Evolutionary conservation across 1,140 invertebrate genomes (phyloP), one percentile per base, ranked within the genome.

Genomic region (Hycleus phaleratus): DNA sequence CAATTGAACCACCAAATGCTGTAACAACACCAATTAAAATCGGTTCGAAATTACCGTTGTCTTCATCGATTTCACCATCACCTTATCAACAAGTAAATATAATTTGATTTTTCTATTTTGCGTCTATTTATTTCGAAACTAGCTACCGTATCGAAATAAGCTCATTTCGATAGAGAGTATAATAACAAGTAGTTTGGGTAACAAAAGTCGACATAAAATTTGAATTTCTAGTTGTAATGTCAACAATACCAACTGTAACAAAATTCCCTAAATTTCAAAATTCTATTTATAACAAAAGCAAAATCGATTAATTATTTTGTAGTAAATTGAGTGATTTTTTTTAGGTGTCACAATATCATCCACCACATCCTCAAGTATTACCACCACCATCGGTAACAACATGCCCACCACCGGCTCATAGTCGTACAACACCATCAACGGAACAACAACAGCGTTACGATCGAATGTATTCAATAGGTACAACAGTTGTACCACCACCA

Each of bases 51-150:
- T 66, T 66, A 26, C 65, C 65, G 6, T 51, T 72, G 18, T 61
- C 67, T n/a, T 76, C 82, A 26, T 79, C 82, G 43, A 82, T 78
- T 64, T 84, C 84, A 68, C 82, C 82, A 26, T 79, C 79, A 39
- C 80, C 81, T 3, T 85, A 85, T 68, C 84, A 84, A 60, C 79
- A 80, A 73, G 60, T 62, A 39, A 18, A 18, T 18, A 18, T 18
- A 18, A 56, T 9, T 25, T 39, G n/a, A 18, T 42, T 26, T 18
- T 18, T 18, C 26, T 32, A 32, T 32, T 32, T 32, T 32, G 3
- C 18, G 18, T 0, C 1, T 1, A 18, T 18, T 2, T 18, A 18
- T 18, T 18, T 18, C 18, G 1, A 18, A 18, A 18, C 18, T 18
- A 18, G 1, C 18, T 18, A 18, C 18, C 0, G 1, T 18, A 18